Percentiles rank a stretch among this genome's conserved stretches.
phyloP scores from a whole-genome alignment of 2,113 vertebrate species.

The Jaculus jaculus region DNA sequence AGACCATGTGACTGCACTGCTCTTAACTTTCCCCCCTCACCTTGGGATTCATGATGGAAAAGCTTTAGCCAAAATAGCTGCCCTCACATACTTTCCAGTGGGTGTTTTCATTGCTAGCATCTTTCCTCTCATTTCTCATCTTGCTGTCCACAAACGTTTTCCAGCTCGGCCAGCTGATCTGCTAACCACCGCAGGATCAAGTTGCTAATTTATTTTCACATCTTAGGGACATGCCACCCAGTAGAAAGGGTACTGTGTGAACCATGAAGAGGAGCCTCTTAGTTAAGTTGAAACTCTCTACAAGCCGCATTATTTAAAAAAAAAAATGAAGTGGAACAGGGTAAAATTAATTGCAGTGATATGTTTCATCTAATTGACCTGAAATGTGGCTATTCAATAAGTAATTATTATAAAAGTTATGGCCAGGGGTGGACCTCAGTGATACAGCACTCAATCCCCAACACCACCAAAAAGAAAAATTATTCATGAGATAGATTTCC shows the following conservation, averaged over 20 bases:
- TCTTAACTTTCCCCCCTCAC: neutral
- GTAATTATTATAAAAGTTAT: neutral
- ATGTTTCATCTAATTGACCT: neutral
- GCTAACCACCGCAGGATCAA: neutral
- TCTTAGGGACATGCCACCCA: neutral
- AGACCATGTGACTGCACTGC: rapidly evolving
- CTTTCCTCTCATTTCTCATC: neutral
- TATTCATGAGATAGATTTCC: neutral
- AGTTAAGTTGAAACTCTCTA: neutral
- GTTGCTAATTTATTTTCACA: neutral
- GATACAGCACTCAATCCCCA: no score
- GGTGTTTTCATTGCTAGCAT: neutral
- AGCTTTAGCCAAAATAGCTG: neutral
- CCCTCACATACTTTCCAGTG: neutral
- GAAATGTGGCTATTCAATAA: neutral
- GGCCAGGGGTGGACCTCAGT: neutral
- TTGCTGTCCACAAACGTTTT: neutral
- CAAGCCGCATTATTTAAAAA: neutral
- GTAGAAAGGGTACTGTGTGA: neutral
- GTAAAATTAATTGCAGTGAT: neutral
- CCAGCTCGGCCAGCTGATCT: neutral
- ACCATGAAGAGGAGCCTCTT: rapidly evolving
- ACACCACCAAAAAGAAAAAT: neutral
- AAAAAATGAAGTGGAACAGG: neutral
- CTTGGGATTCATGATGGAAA: neutral